Base-by-base conservation (phyloP, 2,888 invertebrate species). In the Pherbina coryleti region DNA sequence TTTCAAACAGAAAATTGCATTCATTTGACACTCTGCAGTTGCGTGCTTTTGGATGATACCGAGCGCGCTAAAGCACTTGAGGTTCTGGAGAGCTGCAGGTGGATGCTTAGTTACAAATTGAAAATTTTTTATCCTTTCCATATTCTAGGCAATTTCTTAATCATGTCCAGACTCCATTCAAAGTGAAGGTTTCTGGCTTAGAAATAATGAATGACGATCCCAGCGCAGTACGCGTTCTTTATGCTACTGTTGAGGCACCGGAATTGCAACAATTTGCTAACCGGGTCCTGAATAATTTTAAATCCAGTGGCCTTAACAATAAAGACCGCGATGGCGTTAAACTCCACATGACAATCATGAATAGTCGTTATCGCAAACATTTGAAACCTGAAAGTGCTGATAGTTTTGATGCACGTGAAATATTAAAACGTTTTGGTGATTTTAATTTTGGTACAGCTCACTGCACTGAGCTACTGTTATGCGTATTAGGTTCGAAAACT, bases 141-240 rank as follows among this genome's bases (percentile, higher is more conserved):
- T 34, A 25, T 78, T 71, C 17, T 9, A 85, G 85, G 2, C 79
- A 86, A 76, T 83, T 81, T 22, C 76, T 84, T 82, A 87, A 28
- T 80, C 88, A 90, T 14, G 60, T 85, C 0, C 85, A 89, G 64
- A 88, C 91, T 72, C 92, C 93, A 0, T 88, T 95, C 51, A 91
- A 89, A 82, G 87, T 95, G 8, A 89, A 90, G 79, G 81, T 96
- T 49, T 91, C 92, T 86, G 97, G 97, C 2, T 86, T 98, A 25
- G 95, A 96, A 82, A 96, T 96, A 83, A 97, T 98, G 97, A 97
- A 97, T 87, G 98, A 98, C 89, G 97, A 98, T 89, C 97, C 97
- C 0, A 91, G 92, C 74, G 92, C 93, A 73, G 94, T 95, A 0
- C 91, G 94, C 86, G 93, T 98, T 19, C 89, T 98, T 2, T 98